Conservation (phyloP, 2,797 vertebrate species). For the Clarias fuscus region DNA sequence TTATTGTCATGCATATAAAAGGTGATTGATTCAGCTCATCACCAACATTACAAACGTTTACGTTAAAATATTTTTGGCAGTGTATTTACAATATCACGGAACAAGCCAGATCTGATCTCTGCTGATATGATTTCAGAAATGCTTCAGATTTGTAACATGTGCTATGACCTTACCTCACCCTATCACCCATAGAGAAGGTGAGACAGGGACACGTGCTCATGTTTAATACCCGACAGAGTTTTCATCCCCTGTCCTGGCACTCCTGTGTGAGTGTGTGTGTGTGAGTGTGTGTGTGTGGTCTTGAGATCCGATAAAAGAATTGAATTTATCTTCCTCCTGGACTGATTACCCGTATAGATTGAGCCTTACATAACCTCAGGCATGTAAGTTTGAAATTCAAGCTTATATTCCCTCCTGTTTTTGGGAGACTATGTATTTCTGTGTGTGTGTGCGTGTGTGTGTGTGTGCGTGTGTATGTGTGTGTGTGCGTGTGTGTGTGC, state of each 20-base stretch:
- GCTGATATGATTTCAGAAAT: not conserved
- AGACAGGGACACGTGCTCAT: conserved; percentile 10
- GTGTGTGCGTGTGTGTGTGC: not conserved
- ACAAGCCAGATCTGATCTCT: not conserved
- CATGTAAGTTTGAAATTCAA: conserved; percentile 25
- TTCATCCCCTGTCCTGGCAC: conserved; percentile 17
- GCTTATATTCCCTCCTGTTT: not conserved
- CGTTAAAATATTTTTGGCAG: not conserved
- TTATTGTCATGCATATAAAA: not conserved
- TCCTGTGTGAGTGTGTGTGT: conserved; percentile 4
- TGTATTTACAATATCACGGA: not conserved
- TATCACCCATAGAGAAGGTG: not conserved
- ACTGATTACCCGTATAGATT: conserved; percentile 13
- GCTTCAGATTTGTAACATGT: conserved; percentile 24
- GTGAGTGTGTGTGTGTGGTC: not conserved
- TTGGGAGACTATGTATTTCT: not conserved
- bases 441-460: not conserved
- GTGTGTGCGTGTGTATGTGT: too few species aligned
- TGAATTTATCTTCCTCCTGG: conserved; percentile 30
- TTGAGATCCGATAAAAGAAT: conserved; percentile 30
- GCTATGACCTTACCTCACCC: conserved; percentile 28
- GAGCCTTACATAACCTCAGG: conserved; percentile 25
- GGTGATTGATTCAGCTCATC: not conserved
- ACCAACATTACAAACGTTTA: not conserved
- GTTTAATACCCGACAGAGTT: conserved; percentile 24